Percentiles rank a stretch among this genome's conserved stretches.
Conservation (phyloP, 2,113 vertebrate genomes). For the Mormoops blainvillei region DNA sequence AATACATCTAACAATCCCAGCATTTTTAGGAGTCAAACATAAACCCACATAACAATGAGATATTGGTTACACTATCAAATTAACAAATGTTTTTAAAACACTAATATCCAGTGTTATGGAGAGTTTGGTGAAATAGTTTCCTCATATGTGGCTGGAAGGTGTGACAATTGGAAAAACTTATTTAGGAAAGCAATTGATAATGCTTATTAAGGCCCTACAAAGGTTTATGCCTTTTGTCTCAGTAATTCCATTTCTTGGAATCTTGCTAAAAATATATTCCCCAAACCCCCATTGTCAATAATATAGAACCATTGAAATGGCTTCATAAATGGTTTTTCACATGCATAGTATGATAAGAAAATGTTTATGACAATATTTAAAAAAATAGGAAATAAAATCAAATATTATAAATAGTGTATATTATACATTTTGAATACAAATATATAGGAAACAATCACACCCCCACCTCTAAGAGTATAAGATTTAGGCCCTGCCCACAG, state of each 20-base stretch:
- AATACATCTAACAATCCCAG: background rate
- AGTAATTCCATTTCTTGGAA: background rate
- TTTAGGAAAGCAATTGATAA: background rate
- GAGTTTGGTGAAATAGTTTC: background rate
- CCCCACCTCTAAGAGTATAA: background rate
- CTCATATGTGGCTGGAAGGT: background rate
- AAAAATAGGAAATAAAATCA: background rate
- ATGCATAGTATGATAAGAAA: background rate
- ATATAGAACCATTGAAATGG: background rate
- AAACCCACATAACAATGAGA: background rate
- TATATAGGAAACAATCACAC: background rate
- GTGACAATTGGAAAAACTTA: background rate
- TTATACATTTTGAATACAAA: background rate
- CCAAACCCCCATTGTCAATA: background rate
- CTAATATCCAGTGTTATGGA: background rate
- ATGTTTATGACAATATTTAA: background rate
- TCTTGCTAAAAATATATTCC: background rate
- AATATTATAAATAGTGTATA: background rate
- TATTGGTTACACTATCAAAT: background rate
- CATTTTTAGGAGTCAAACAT: background rate
- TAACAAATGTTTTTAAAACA: background rate
- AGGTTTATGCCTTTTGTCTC: background rate
- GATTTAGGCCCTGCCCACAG: background rate
- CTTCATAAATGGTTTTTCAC: too few species aligned
- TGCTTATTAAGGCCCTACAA: background rate